Evolutionary conservation across 53 echinoderm and acorn worm species (phyloP).

Genomic region (Echinometra lucunter): DNA sequence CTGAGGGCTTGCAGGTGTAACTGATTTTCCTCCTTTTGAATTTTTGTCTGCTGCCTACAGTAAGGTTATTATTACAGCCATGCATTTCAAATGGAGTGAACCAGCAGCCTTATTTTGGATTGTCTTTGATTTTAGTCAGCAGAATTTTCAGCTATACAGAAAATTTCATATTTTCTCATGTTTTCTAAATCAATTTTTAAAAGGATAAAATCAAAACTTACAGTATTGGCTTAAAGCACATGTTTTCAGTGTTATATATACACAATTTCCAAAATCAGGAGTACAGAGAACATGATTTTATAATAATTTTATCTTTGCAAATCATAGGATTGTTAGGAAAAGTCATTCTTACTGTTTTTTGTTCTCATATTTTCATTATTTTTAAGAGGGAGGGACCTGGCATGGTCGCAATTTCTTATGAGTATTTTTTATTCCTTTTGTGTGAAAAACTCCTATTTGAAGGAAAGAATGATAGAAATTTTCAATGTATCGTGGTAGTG

Average conservation of each 20-base stretch:
- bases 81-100: background rate
- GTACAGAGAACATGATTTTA: background rate
- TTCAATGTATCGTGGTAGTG: no score
- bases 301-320: background rate
- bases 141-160: background rate
- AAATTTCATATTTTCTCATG: background rate
- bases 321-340: no score
- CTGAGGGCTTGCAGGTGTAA: slow-evolving; percentile 30
- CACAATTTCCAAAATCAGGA: background rate
- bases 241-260: background rate
- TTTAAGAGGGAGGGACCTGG: no score
- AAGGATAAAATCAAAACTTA: background rate
- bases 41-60: background rate
- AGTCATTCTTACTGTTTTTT: no score
- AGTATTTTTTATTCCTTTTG: no score
- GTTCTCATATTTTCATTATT: no score
- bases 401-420: no score
- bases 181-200: background rate
- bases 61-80: background rate
- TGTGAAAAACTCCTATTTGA: no score
- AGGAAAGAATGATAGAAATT: no score
- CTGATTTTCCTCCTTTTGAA: background rate
- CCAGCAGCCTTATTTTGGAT: background rate
- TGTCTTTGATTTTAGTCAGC: background rate
- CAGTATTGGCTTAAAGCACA: background rate